Conservation (phyloP, 2,888 invertebrate genomes). For the Ophioninae sp. region DNA sequence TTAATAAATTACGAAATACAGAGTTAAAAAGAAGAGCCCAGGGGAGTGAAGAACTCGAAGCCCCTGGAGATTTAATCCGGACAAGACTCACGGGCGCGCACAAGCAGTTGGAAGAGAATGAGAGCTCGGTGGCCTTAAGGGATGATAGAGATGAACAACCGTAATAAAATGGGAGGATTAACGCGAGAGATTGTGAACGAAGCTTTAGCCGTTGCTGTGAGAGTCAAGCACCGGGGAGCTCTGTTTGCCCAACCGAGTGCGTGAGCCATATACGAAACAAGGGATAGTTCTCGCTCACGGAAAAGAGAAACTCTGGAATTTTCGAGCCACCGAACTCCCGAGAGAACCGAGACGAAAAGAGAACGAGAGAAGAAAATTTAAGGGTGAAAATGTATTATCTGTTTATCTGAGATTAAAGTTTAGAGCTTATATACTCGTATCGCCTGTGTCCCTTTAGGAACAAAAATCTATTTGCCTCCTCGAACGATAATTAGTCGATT, state of each 20-base stretch:
- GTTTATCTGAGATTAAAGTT: slow-evolving; percentile 48
- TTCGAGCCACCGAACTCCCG: not conserved
- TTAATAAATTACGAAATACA: too few relatives aligned
- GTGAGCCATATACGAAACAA: slow-evolving; percentile 46
- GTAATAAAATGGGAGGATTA: slow-evolving; percentile 64
- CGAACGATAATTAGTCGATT: slow-evolving; percentile 51
- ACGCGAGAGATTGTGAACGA: slow-evolving; percentile 53
- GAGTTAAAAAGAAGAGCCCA: not conserved
- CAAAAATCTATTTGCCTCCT: not conserved
- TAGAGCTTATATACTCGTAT: slow-evolving; percentile 33
- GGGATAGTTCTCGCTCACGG: slow-evolving; percentile 50
- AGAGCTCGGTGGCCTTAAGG: slow-evolving; percentile 56
- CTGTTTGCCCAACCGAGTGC: slow-evolving; percentile 31
- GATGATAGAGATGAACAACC: slow-evolving; percentile 66
- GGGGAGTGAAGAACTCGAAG: slow-evolving; percentile 29
- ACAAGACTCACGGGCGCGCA: slow-evolving; percentile 33
- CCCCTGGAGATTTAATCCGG: slow-evolving; percentile 54
- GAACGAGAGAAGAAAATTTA: slow-evolving; percentile 33
- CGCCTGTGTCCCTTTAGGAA: slow-evolving; percentile 10
- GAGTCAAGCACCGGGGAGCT: slow-evolving; percentile 59
- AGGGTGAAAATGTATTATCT: slow-evolving; percentile 61
- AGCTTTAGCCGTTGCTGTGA: slow-evolving; percentile 43
- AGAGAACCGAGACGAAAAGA: slow-evolving; percentile 16
- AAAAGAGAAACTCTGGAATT: slow-evolving; percentile 32
- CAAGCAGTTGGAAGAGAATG: slow-evolving; percentile 32